Evolutionary conservation across 2,888 invertebrate species (phyloP).

Genomic region (Bhutanitis thaidina): DNA sequence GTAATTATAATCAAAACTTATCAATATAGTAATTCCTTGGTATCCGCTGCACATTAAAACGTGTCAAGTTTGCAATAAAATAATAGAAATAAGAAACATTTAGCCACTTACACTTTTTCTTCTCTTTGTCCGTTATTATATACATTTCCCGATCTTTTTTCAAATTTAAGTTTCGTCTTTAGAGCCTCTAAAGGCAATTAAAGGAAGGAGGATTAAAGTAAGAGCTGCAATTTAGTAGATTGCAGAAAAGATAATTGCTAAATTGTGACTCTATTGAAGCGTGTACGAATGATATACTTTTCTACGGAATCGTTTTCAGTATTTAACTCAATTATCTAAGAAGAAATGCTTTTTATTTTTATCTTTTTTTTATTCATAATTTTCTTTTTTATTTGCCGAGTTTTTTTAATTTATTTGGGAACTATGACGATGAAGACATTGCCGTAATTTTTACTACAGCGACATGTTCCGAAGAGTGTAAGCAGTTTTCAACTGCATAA

Average conservation of each 20-base stretch:
- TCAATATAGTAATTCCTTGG: no score
- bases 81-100: conserved; percentile 14
- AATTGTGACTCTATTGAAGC: conserved; percentile 17
- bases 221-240: conserved; percentile 19
- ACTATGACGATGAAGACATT: no score
- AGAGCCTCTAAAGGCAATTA: conserved; percentile 20
- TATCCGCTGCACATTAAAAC: no score
- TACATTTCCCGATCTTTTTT: conserved; percentile 17
- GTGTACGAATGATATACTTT: conserved; percentile 14
- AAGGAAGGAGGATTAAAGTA: conserved; percentile 19
- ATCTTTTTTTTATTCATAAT: neutral
- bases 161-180: conserved; percentile 19
- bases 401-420: no score
- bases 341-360: neutral
- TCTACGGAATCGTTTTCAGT: neutral
- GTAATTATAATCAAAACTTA: no score
- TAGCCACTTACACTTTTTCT: conserved; percentile 17
- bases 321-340: neutral
- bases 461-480: no score
- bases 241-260: conserved; percentile 20
- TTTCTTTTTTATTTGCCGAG: no score
- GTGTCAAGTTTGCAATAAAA: no score
- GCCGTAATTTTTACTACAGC: no score
- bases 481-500: no score
- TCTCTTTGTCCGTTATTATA: conserved; percentile 13